Evolutionary conservation across 1,140 invertebrate genomes (phyloP).

Genomic region (Notospermus geniculatus): DNA sequence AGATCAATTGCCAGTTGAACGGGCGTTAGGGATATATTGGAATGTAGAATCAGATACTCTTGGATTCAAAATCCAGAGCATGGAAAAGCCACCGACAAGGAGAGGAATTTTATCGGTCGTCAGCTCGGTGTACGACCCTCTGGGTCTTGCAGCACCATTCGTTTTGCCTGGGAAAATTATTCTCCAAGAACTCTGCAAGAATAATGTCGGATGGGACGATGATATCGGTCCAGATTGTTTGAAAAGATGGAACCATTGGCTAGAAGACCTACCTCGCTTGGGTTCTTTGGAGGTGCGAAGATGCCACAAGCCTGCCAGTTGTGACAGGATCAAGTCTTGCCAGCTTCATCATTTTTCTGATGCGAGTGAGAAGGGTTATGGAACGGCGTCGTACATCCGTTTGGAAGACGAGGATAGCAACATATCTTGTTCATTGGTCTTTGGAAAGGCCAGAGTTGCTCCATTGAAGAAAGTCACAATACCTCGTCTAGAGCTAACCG

Average conservation of each 20-base stretch:
- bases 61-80: conserved; percentile 1
- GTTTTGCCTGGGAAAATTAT: conserved; percentile 13
- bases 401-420: conserved; percentile 11
- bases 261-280: background rate
- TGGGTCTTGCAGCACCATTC: conserved; percentile 19
- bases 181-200: conserved; percentile 18
- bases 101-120: conserved; percentile 18
- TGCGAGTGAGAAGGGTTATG: conserved; percentile 33
- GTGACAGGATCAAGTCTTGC: conserved; percentile 2
- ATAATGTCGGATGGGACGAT: conserved; percentile 23
- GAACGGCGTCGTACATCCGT: conserved; percentile 30
- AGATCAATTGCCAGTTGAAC: conserved; percentile 4
- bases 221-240: conserved; percentile 5
- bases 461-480: conserved; percentile 56
- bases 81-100: conserved; percentile 6
- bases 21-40: conserved; percentile 15
- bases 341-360: conserved; percentile 36
- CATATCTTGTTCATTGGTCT: conserved; percentile 30
- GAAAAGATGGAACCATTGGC: conserved; percentile 22
- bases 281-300: background rate
- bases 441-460: conserved; percentile 51
- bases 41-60: conserved; percentile 1
- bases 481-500: conserved; percentile 58
- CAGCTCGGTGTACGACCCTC: conserved; percentile 27
- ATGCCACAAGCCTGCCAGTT: conserved; percentile 13